Conservation (phyloP, 2,888 invertebrate species). For the Ophonus ardosiacus region DNA sequence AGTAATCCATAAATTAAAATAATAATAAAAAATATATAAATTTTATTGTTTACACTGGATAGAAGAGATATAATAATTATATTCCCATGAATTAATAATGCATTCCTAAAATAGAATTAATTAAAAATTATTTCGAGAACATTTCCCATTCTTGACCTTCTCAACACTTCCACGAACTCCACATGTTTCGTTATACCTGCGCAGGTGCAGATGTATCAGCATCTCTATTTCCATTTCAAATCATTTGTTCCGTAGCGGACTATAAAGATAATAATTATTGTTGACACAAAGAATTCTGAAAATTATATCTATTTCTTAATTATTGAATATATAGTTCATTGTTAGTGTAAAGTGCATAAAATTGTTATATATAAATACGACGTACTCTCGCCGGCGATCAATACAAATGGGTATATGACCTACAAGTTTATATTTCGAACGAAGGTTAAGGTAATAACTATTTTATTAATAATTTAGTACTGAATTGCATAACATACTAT, state of each 20-base stretch:
- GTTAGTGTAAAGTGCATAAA: neutral
- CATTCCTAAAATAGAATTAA: slow-evolving; percentile 4
- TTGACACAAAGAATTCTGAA: neutral
- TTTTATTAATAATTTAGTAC: neutral
- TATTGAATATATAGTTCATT: neutral
- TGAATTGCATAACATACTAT: no score
- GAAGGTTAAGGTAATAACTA: slow-evolving; percentile 18
- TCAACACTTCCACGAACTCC: neutral
- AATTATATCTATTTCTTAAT: neutral
- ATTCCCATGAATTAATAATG: slow-evolving; percentile 1
- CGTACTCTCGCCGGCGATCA: neutral
- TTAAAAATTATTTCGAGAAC: neutral
- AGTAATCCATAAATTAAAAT: neutral
- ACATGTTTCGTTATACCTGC: slow-evolving; percentile 7
- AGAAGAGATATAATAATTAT: neutral
- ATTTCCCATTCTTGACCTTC: slow-evolving; percentile 17
- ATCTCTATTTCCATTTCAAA: slow-evolving; percentile 9
- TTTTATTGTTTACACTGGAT: neutral
- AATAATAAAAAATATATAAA: neutral
- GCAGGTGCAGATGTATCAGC: slow-evolving; percentile 16
- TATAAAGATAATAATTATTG: neutral
- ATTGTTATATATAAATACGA: neutral
- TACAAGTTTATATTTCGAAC: neutral
- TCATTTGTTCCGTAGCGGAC: neutral
- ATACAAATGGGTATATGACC: slow-evolving; percentile 10